Evolutionary conservation across 2,888 invertebrate species (phyloP), one percentile per base, ranked within the genome.

Genomic region (Athripsodes cinereus): DNA sequence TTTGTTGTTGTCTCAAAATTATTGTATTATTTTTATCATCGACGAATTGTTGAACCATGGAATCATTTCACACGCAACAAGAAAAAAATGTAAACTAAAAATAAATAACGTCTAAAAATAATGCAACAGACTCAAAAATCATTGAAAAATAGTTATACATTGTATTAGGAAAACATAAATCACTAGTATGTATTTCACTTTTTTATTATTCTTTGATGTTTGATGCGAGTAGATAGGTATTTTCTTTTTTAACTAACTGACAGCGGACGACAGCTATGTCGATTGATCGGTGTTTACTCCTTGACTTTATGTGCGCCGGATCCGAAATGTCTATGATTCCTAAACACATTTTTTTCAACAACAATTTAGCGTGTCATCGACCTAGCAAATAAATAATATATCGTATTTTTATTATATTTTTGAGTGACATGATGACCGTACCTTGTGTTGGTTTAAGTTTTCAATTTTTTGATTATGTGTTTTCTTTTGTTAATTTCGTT

Each of bases 221-320:
- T 53, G 35, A 53, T 40, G 53, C 13, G 40, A 40, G 16, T n/a
- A n/a, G n/a, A n/a, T n/a, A n/a, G n/a, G n/a, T 40, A 13, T 40
- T 40, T 40, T 40, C n/a, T 40, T 16, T n/a, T n/a, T n/a, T 40
- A 5, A 16, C 26, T 40, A 2, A 54, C 11, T 55, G 59, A 55
- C 58, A 51, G 51, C 54, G 47, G 51, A 31, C 50, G 58, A 58
- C 59, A 59, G 55, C 40, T 34, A 22, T 52, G 59, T 22, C 55
- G 58, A 58, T 55, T 58, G 59, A 59, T 59, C 20, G 59, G 6
- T 50, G 50, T 50, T 56, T 56, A 11, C 47, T 57, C 47, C 57
- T 35, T 55, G 21, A 22, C 57, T 22, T 19, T 22, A 31, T 40
- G 40, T 13, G 13, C 13, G 3, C 40, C 40, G 40, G 40, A 40